phyloP scores from a whole-genome alignment of 2,888 invertebrate species.

The Lycocerus yunnanus region DNA sequence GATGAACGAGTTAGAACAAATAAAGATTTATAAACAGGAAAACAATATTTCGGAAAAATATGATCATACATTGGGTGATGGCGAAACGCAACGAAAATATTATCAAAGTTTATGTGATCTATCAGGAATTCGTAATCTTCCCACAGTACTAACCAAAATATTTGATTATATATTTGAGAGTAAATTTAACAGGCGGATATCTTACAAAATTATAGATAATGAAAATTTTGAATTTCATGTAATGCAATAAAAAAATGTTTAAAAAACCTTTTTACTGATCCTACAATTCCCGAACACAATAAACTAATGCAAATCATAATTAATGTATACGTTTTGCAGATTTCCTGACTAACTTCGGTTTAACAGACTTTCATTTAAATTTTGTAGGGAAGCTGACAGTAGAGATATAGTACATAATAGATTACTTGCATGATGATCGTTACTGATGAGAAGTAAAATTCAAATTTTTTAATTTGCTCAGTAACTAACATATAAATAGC shows the following conservation, averaged over 20 bases:
- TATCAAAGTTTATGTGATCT: neutral
- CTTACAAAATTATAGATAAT: neutral
- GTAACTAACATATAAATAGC: no score
- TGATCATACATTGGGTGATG: neutral
- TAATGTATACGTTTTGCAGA: no score
- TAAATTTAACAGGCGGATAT: neutral
- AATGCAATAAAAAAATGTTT: neutral
- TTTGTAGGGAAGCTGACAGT: no score
- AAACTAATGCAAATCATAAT: no score
- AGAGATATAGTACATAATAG: no score
- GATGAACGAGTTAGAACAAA: slow-evolving; percentile 62
- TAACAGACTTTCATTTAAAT: no score
- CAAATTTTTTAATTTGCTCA: no score
- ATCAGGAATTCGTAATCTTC: neutral
- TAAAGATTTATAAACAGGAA: slow-evolving; percentile 61
- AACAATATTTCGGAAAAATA: slow-evolving; percentile 53
- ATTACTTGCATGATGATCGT: no score
- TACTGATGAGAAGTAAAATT: no score
- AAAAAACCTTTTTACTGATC: no score
- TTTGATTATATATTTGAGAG: neutral
- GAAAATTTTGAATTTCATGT: slow-evolving; percentile 52
- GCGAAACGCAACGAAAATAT: neutral
- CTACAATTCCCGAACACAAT: no score
- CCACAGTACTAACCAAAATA: neutral
- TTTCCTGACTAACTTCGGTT: no score